Conservation (phyloP, 2,797 vertebrate species). For the Chrysocyon brachyurus region DNA sequence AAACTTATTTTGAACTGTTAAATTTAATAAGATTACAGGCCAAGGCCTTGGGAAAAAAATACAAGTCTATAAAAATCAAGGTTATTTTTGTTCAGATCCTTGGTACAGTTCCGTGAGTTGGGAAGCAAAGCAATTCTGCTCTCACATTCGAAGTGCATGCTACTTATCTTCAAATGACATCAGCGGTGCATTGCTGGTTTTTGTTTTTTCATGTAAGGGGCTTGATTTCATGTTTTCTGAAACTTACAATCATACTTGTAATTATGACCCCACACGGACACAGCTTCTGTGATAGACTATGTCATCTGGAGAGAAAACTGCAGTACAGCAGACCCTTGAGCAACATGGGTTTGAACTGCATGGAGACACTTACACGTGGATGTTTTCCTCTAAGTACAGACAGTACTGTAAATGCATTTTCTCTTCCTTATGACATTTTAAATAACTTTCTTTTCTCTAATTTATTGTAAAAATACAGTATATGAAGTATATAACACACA, state of each 20-base stretch:
- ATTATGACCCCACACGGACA: not conserved
- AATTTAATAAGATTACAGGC: slow-evolving; percentile 67
- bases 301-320: not conserved
- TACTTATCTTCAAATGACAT: not conserved
- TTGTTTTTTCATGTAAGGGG: too few species aligned
- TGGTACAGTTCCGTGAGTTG: not conserved
- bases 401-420: not conserved
- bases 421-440: not conserved
- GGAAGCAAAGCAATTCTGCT: not conserved
- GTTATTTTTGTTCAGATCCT: slow-evolving; percentile 73
- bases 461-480: not conserved
- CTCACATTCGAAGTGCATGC: not conserved
- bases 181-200: accelerated
- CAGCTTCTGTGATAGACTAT: accelerated
- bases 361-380: not conserved
- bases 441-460: not conserved
- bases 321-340: not conserved
- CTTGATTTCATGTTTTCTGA: not conserved
- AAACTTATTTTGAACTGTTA: slow-evolving; percentile 75
- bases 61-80: slow-evolving; percentile 78
- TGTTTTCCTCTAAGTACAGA: not conserved
- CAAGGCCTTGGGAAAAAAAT: slow-evolving; percentile 63
- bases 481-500: not conserved
- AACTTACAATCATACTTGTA: not conserved
- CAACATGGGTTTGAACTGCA: not conserved